Evolutionary conservation across 2,113 vertebrate species (phyloP).

Genomic region (Siniperca knerii): DNA sequence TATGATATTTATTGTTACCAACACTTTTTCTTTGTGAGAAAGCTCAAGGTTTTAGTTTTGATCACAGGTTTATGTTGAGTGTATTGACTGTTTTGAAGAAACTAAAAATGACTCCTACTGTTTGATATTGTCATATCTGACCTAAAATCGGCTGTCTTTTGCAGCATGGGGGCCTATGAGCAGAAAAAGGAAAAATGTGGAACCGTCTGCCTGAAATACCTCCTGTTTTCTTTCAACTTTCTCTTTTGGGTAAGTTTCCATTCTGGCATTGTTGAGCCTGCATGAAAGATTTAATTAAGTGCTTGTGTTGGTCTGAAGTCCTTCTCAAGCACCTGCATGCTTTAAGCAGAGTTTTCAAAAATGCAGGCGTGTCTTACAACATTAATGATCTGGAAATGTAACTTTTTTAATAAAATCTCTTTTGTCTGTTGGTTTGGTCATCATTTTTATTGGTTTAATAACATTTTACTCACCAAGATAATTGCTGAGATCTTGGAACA

Average conservation of each 20-base stretch:
- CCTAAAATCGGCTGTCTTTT: conserved; percentile 12
- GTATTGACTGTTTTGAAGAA: background rate
- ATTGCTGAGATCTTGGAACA: background rate
- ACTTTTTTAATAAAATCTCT: background rate
- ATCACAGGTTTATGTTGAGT: background rate
- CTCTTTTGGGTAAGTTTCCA: conserved; percentile 93
- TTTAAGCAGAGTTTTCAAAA: background rate
- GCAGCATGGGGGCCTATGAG: conserved; percentile 80
- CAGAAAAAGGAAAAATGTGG: conserved; percentile 93
- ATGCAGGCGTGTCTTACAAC: background rate
- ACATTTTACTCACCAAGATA: background rate
- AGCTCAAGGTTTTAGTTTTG: background rate
- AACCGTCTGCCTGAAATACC: conserved; percentile 96
- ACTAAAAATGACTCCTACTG: background rate
- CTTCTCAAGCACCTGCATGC: background rate
- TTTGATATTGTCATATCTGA: background rate
- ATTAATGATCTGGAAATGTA: background rate
- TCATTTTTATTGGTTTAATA: background rate
- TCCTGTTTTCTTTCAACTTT: conserved; percentile 98
- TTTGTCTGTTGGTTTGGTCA: background rate
- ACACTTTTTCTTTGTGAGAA: background rate
- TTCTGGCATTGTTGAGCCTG: background rate
- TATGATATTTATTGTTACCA: background rate
- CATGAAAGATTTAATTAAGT: background rate
- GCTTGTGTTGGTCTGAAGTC: background rate